Percentiles rank a stretch among this genome's conserved stretches.
These are phyloP conservation scores for Scyliorhinus canicula DNA, from an alignment of 2,797 vertebrate species.

Conservation along the genomic window DNA sequence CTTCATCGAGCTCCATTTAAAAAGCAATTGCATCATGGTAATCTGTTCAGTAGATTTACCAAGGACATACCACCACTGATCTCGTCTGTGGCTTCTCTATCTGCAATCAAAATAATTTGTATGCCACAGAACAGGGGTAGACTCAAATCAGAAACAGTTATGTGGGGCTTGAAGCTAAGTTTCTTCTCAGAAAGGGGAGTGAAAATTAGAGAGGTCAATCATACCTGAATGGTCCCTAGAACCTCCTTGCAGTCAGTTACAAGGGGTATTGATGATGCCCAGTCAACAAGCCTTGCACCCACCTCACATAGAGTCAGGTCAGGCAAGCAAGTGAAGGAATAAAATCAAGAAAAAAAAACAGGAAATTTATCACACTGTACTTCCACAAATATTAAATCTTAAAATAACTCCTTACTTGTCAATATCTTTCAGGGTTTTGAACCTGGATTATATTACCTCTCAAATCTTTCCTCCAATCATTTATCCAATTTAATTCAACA, in stretches of 20 bases:
- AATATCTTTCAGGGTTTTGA: not conserved
- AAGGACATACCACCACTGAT: not conserved
- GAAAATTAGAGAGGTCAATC: not conserved
- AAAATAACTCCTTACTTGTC: not conserved
- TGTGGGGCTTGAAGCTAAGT: not conserved
- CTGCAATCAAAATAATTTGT: not conserved
- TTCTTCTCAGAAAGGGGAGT: not conserved
- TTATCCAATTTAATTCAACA: not conserved
- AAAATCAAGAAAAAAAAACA: not conserved
- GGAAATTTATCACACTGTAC: not conserved
- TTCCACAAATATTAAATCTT: not conserved
- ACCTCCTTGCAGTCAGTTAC: conserved; percentile 21
- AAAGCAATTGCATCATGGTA: not conserved
- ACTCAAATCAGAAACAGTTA: not conserved
- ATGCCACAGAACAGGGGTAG: not conserved
- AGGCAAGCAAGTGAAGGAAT: not conserved
- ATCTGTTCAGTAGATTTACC: not conserved
- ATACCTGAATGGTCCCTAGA: not conserved
- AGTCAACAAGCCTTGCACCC: conserved; percentile 25
- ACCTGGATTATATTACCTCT: not conserved
- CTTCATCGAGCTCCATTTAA: not conserved
- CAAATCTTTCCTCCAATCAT: conserved; percentile 5
- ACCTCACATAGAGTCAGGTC: conserved; percentile 15
- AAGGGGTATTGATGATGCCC: conserved; percentile 4
- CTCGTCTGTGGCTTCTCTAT: not conserved